Conservation (phyloP, 92 coral and sea anemone species). For the Meandrina meandrites region DNA sequence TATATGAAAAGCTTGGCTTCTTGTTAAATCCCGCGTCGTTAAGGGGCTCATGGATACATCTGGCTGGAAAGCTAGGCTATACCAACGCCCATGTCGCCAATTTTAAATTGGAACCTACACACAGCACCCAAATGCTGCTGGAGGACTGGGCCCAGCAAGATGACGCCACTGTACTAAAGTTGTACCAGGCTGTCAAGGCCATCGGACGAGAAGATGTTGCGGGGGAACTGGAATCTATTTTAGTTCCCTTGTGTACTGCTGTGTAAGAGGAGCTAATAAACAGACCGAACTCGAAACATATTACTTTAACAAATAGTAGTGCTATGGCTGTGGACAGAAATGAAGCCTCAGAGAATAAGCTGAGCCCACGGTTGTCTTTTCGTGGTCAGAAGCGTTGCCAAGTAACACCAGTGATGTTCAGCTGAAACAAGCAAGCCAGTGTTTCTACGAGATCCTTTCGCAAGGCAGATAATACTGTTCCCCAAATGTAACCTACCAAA, state of each 20-base stretch:
- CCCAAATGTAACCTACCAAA: too few relatives aligned
- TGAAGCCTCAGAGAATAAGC: neutral
- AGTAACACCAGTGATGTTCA: neutral
- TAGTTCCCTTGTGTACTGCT: neutral
- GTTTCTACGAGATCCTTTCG: neutral
- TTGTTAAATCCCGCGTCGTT: slow-evolving; percentile 25
- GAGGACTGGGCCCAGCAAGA: slow-evolving; percentile 33
- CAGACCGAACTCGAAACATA: neutral
- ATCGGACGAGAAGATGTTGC: slow-evolving; percentile 59
- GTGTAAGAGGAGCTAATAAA: neutral
- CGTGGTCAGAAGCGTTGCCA: neutral
- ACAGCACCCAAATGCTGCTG: slow-evolving; percentile 47
- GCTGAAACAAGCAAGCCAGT: too few relatives aligned
- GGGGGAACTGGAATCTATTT: slow-evolving; percentile 11
- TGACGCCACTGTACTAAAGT: slow-evolving; percentile 32
- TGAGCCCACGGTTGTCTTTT: neutral
- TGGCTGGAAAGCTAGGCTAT: slow-evolving; percentile 39
- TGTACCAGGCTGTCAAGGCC: slow-evolving; percentile 29
- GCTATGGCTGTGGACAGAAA: too few relatives aligned
- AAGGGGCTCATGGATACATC: slow-evolving; percentile 24
- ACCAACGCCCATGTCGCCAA: slow-evolving; percentile 11
- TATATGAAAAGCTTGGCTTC: slow-evolving; percentile 33
- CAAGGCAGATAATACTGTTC: too few relatives aligned
- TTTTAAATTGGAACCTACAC: slow-evolving; percentile 23
- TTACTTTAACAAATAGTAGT: too few relatives aligned